Evolutionary conservation across 2,888 invertebrate genomes (phyloP).

Genomic region (Cheilosia variabilis): DNA sequence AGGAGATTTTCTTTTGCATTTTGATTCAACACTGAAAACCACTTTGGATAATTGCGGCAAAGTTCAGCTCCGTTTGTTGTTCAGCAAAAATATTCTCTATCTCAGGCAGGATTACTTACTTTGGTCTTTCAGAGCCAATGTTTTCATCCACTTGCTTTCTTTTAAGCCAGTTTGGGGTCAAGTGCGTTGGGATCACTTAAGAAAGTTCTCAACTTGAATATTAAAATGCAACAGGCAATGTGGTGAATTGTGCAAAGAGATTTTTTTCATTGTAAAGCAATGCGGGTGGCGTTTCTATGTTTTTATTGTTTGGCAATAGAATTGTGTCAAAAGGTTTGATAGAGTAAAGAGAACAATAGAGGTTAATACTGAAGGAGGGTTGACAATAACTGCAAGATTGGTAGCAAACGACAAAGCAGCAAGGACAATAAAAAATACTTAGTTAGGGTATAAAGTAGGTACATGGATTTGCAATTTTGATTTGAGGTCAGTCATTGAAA

Average conservation of each 20-base stretch:
- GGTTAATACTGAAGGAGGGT: too few species aligned
- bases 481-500: too few species aligned
- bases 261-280: not conserved
- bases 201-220: constrained; percentile 41
- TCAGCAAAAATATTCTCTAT: constrained; percentile 1
- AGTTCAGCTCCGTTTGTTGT: constrained; percentile 22
- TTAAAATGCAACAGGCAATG: constrained; percentile 51
- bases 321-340: constrained; percentile 32
- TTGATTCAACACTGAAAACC: constrained; percentile 42
- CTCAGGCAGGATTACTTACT: constrained; percentile 13
- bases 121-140: constrained; percentile 12
- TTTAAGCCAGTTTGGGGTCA: constrained; percentile 36
- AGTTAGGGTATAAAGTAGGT: not conserved
- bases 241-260: not conserved
- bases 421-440: too few species aligned
- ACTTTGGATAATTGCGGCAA: constrained; percentile 47
- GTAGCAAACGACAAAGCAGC: too few species aligned
- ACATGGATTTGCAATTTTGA: not conserved
- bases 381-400: too few species aligned
- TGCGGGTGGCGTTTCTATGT: constrained; percentile 3
- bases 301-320: constrained; percentile 51
- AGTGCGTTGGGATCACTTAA: constrained; percentile 44
- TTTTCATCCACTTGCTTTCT: constrained; percentile 16
- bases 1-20: not conserved
- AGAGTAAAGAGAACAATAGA: too few species aligned